These are phyloP conservation scores for Stenolophus ochropezus DNA, from an alignment of 2,888 invertebrate genomes.

Conservation along the genomic window DNA sequence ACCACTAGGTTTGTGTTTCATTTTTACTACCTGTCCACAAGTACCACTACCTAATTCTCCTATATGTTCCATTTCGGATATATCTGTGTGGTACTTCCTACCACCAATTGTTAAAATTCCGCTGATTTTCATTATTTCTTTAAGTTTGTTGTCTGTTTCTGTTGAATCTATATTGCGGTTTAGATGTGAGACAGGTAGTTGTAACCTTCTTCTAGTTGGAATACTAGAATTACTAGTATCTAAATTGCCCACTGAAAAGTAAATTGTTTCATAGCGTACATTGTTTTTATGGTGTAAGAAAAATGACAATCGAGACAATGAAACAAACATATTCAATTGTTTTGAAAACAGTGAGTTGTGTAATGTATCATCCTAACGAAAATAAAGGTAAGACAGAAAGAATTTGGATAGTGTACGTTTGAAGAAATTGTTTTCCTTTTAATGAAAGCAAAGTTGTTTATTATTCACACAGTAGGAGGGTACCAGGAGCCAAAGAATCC, in stretches of 20 bases:
- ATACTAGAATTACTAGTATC: slow-evolving; percentile 70
- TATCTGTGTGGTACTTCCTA: slow-evolving; percentile 85
- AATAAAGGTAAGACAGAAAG: neutral
- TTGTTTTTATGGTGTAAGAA: neutral
- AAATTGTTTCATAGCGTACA: neutral
- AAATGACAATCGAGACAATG: neutral
- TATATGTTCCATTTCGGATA: slow-evolving; percentile 88
- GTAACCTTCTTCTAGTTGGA: slow-evolving; percentile 74
- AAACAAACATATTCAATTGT: slow-evolving; percentile 1
- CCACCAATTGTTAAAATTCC: slow-evolving; percentile 91
- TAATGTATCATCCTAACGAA: neutral
- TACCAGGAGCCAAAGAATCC: neutral
- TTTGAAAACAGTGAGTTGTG: neutral
- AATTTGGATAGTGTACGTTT: neutral
- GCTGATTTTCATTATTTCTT: slow-evolving; percentile 95
- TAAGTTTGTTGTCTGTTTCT: slow-evolving; percentile 88
- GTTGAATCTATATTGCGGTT: slow-evolving; percentile 73
- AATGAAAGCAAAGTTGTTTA: slow-evolving; percentile 10
- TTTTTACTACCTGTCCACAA: slow-evolving; percentile 98
- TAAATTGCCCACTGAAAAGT: slow-evolving; percentile 61
- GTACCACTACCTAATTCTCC: slow-evolving; percentile 96
- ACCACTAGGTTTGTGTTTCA: slow-evolving; percentile 90
- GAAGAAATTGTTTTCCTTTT: neutral
- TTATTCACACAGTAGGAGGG: neutral
- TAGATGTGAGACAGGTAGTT: slow-evolving; percentile 79